These are phyloP conservation scores for Drosophila oshimai DNA, from an alignment of 1,140 invertebrate genomes.

Conservation along the genomic window DNA sequence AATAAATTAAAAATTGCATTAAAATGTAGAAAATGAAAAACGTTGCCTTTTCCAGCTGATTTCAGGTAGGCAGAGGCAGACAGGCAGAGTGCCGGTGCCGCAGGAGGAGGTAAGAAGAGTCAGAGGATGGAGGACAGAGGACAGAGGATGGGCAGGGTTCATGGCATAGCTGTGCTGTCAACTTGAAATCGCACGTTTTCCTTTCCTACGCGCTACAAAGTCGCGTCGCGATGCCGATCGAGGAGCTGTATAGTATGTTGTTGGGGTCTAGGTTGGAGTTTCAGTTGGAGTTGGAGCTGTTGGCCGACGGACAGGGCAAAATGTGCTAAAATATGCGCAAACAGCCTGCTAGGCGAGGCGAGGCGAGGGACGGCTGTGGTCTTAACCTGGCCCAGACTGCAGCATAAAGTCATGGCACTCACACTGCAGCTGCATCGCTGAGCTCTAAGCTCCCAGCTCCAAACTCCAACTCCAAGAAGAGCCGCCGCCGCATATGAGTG, in stretches of 20 bases:
- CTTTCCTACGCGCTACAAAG: constrained; percentile 77
- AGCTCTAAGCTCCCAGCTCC: not conserved
- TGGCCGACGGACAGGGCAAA: constrained; percentile 45
- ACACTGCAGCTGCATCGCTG: constrained; percentile 28
- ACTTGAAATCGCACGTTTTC: constrained; percentile 79
- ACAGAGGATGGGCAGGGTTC: constrained; percentile 67
- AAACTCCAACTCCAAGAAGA: constrained; percentile 1
- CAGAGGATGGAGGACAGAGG: not conserved
- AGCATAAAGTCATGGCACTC: constrained; percentile 54
- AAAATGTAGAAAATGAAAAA: constrained; percentile 81
- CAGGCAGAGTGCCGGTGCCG: not conserved
- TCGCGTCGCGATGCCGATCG: constrained; percentile 64
- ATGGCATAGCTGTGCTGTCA: constrained; percentile 77
- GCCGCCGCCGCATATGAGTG: constrained; percentile 60
- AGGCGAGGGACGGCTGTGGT: constrained; percentile 22
- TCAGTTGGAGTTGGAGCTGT: not conserved
- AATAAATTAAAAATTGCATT: constrained; percentile 82
- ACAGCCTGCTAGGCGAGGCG: constrained; percentile 55
- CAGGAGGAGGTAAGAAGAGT: too few relatives aligned
- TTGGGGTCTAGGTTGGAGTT: not conserved
- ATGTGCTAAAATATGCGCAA: constrained; percentile 81
- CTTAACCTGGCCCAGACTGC: constrained; percentile 23
- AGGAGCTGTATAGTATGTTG: constrained; percentile 27
- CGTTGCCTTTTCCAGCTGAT: constrained; percentile 77
- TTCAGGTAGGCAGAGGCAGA: constrained; percentile 30